phyloP scores from a whole-genome alignment of 2,113 vertebrate species.

The Scopus umbretta region DNA sequence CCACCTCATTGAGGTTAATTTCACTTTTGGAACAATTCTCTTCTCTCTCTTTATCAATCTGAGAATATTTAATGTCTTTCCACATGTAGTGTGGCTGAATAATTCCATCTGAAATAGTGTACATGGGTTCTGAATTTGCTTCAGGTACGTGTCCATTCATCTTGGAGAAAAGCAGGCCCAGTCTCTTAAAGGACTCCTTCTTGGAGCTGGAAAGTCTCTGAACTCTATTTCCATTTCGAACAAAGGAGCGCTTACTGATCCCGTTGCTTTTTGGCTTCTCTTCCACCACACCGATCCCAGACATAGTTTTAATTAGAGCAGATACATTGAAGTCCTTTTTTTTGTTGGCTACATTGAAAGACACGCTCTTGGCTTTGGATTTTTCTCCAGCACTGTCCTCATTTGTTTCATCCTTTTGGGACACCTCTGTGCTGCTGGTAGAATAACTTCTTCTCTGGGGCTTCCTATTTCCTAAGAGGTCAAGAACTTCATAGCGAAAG shows the following conservation, averaged over 20 bases:
- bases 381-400: constrained; percentile 73
- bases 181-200: constrained; percentile 88
- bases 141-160: constrained; percentile 84
- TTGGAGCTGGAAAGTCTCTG: constrained; percentile 81
- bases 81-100: constrained; percentile 85
- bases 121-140: constrained; percentile 77
- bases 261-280: constrained; percentile 90
- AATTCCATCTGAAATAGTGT: constrained; percentile 91
- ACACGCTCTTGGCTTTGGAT: constrained; percentile 75
- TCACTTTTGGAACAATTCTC: constrained; percentile 85
- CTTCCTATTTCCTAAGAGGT: constrained; percentile 92
- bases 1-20: constrained; percentile 87
- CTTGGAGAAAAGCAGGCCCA: constrained; percentile 90
- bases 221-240: constrained; percentile 78
- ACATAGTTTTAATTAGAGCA: constrained; percentile 86
- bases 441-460: constrained; percentile 88
- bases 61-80: constrained; percentile 84
- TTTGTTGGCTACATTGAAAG: constrained; percentile 74
- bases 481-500: constrained; percentile 94
- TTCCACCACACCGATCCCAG: constrained; percentile 75
- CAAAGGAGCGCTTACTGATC: constrained; percentile 78
- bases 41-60: constrained; percentile 74
- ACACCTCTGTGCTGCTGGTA: constrained; percentile 84
- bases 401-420: constrained; percentile 80
- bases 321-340: constrained; percentile 79